Base-by-base conservation (phyloP, 2,113 vertebrate genomes). In the Xiphias gladius region DNA sequence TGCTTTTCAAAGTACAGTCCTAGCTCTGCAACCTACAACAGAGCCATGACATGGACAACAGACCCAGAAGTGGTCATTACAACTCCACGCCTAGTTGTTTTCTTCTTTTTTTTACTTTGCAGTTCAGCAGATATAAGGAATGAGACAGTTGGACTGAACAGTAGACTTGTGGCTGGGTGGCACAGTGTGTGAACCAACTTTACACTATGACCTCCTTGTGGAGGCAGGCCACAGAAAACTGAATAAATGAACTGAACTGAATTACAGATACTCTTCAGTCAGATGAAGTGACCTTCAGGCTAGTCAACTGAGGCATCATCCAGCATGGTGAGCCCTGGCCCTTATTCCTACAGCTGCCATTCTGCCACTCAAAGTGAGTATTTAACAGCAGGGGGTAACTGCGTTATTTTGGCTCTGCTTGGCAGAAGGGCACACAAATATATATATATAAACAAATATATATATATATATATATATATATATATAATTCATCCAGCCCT, bases 1-100 rank as follows among this genome's bases (percentile, higher is more conserved):
- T 26, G 9, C 59, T 84, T 73, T 54, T 78, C 20, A 37, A 55
- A 74, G 30, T 20, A 55, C 46, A 52, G 68, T 2, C 1, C 28
- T 46, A 9, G 19, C 32, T 5, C 66, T 43, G 8, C 16, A 73
- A 32, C 61, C n/a, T 41, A 26, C 68, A 68, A 22, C n/a, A 20
- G 26, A 71, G 14, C 30, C 54, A 37, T 46, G 24, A 50, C 16
- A 6, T 52, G 64, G 24, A 39, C 35, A 35, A 69, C 4, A 30
- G 9, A 54, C 26, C 66, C 32, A n/a, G 9, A 41, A 41, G 26
- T 32, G 13, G 13, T 75, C 19, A 79, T 65, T 80, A 66, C 43
- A 43, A 17, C 62, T 41, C 67, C 24, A 32, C 14, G 10, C n/a
- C 22, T 72, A 22, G 14, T 16, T 43, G 2, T 41, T 68, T 39